These are phyloP conservation scores for Tenualosa thibaudeaui DNA, from an alignment of 2,797 vertebrate genomes.

Conservation along the genomic window DNA sequence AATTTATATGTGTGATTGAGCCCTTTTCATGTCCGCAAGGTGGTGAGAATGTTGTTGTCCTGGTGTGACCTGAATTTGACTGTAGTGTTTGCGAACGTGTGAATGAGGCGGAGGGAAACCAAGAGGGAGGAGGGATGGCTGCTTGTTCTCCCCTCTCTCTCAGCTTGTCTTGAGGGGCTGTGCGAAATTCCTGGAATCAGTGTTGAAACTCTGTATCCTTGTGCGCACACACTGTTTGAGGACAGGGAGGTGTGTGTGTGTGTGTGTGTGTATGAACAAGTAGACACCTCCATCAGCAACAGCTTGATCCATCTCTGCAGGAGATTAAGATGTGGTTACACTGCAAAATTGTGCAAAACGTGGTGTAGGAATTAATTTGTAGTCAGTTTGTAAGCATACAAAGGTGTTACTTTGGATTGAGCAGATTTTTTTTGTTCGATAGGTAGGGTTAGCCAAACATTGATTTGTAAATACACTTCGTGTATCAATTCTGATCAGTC, in stretches of 20 bases:
- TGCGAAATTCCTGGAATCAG: slow-evolving; percentile 37
- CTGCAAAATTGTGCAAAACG: too few relatives aligned
- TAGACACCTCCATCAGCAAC: background rate
- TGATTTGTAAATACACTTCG: background rate
- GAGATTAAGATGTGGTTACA: background rate
- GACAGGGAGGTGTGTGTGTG: background rate
- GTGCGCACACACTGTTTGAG: background rate
- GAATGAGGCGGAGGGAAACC: slow-evolving; percentile 44
- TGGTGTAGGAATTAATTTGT: background rate
- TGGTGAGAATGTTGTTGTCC: background rate
- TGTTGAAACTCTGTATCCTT: slow-evolving; percentile 26
- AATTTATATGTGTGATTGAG: background rate
- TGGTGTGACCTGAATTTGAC: background rate
- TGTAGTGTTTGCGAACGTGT: background rate
- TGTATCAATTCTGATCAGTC: too few relatives aligned
- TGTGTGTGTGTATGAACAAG: background rate
- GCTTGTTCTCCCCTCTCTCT: slow-evolving; percentile 29
- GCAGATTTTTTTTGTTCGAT: background rate
- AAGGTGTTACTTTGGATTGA: background rate
- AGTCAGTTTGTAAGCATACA: background rate
- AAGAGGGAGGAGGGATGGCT: background rate
- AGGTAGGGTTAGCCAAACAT: background rate
- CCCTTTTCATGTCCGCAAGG: background rate
- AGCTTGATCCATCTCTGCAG: background rate
- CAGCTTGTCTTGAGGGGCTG: slow-evolving; percentile 32